Percentiles rank a stretch among this genome's conserved stretches.
These are phyloP conservation scores for Sinocyclocheilus maitianheensis DNA, from an alignment of 2,113 vertebrate genomes.

Conservation along the genomic window DNA sequence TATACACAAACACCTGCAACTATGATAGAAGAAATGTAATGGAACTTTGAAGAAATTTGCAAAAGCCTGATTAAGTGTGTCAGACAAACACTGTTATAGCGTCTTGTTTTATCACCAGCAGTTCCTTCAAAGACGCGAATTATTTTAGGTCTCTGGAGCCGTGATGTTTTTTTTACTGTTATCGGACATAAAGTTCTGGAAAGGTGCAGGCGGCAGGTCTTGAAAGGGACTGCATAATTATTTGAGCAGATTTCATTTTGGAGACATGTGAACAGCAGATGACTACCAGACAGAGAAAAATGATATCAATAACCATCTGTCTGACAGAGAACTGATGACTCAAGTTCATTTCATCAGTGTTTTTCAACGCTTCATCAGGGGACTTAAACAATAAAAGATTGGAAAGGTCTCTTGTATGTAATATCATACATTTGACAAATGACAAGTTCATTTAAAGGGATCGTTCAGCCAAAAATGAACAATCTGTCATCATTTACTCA, in stretches of 20 bases:
- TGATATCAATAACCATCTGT: constrained; percentile 6
- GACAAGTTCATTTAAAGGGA: neutral
- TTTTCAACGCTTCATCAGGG: constrained; percentile 8
- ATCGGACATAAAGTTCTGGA: neutral
- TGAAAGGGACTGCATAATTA: neutral
- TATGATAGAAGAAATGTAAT: constrained; percentile 9
- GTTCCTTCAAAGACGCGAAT: neutral
- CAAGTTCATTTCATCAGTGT: constrained; percentile 33
- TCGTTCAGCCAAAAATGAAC: neutral
- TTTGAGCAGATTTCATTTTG: neutral
- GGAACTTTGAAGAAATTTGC: constrained; percentile 1
- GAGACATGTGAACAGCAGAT: neutral
- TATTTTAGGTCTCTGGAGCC: neutral
- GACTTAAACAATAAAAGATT: constrained; percentile 17
- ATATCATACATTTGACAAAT: neutral
- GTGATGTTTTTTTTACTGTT: neutral
- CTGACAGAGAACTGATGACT: constrained; percentile 12
- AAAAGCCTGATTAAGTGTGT: constrained; percentile 32
- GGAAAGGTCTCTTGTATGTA: neutral
- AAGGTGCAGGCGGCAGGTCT: neutral
- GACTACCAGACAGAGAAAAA: constrained; percentile 40
- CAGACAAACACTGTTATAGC: neutral
- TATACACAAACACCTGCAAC: constrained; percentile 24
- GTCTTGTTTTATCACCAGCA: constrained; percentile 3
- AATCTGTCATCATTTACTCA: neutral